Evolutionary conservation across 2,797 vertebrate species (phyloP).

Genomic region (Onychomys arenicola): DNA sequence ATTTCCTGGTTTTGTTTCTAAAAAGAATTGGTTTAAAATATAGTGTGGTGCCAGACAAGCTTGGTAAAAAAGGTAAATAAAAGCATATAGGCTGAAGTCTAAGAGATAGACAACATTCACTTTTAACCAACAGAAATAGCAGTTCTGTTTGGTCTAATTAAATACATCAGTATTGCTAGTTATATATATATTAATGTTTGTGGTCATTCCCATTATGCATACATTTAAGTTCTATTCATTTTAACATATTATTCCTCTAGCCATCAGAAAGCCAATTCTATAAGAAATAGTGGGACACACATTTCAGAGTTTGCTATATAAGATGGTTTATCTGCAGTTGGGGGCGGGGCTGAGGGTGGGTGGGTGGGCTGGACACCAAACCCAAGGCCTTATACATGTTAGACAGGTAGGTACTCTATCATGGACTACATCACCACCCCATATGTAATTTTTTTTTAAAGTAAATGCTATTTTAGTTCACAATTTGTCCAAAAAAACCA

Average conservation of each 20-base stretch:
- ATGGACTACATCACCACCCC: background rate
- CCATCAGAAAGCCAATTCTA: constrained; percentile 29
- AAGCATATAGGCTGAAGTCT: background rate
- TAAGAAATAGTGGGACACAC: background rate
- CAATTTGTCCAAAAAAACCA: background rate
- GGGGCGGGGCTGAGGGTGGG: too few relatives aligned
- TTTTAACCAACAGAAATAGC: background rate
- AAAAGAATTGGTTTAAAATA: constrained; percentile 17
- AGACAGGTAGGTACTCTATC: background rate
- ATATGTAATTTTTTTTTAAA: too few relatives aligned
- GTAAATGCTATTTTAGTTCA: constrained; percentile 13
- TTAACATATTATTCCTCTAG: constrained; percentile 14
- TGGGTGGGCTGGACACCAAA: background rate
- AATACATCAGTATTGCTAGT: background rate
- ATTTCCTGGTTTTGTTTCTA: background rate
- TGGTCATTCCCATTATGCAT: background rate
- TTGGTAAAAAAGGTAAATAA: background rate
- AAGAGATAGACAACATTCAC: background rate
- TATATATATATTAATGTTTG: background rate
- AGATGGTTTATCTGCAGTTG: background rate
- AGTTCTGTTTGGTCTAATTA: background rate
- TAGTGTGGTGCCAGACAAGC: background rate
- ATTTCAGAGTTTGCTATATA: constrained; percentile 8
- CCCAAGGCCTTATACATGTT: background rate
- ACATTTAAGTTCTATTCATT: background rate